Evolutionary conservation across 2,113 vertebrate genomes (phyloP).

Genomic region (Notechis scutatus): DNA sequence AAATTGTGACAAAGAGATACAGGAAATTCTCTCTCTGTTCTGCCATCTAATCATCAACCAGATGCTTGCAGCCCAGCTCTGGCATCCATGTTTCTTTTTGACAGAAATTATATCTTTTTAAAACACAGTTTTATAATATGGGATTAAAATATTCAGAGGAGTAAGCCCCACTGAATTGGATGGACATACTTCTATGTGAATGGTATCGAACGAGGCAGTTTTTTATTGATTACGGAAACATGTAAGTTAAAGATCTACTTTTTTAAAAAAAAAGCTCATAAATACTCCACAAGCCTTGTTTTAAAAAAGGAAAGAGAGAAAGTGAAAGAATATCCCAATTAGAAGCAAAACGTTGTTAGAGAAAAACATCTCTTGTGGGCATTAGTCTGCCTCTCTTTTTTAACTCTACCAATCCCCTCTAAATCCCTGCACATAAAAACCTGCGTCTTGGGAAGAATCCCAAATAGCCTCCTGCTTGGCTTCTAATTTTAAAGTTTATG

Average conservation of each 20-base stretch:
- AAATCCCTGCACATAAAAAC: background rate
- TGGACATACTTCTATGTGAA: background rate
- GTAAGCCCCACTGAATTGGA: background rate
- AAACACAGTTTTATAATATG: background rate
- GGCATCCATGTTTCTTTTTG: background rate
- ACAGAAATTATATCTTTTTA: background rate
- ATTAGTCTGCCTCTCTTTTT: background rate
- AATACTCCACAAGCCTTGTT: background rate
- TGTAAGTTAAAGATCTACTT: background rate
- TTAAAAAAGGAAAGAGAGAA: background rate
- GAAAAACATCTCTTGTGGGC: background rate
- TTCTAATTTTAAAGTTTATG: background rate
- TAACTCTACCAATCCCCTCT: background rate
- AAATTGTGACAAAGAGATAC: background rate
- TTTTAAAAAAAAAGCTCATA: background rate
- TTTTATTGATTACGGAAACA: background rate
- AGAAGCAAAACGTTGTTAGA: background rate
- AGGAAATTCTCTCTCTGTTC: background rate
- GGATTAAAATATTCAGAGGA: background rate
- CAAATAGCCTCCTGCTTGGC: background rate
- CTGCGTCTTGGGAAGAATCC: too few species aligned
- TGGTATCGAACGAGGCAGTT: background rate
- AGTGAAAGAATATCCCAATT: background rate
- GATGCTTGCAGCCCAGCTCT: background rate
- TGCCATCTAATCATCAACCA: background rate